phyloP scores from a whole-genome alignment of 35 echinoderm and acorn worm species.

The Acanthaster planci region DNA sequence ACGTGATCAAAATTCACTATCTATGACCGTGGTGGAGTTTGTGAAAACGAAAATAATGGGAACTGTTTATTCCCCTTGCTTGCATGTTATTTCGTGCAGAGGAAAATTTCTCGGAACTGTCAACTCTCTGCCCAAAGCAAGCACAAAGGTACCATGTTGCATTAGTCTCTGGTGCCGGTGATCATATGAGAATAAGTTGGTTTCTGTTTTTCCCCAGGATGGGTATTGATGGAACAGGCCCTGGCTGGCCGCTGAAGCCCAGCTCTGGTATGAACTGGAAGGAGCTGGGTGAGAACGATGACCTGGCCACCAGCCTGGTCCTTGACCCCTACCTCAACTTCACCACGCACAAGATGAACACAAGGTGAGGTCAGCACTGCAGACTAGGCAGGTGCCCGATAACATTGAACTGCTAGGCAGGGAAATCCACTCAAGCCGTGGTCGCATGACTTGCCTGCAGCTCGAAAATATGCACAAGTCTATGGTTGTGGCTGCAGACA shows the following conservation, averaged over 20 bases:
- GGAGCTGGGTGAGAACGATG: constrained; percentile 94
- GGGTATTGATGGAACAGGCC: constrained; percentile 6
- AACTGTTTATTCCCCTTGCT: no score
- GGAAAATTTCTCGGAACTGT: no score
- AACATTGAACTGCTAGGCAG: no score
- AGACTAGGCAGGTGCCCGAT: neutral
- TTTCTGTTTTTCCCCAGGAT: neutral
- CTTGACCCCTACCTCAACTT: constrained; percentile 84
- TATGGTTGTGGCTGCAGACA: no score
- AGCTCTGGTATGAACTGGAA: constrained; percentile 33
- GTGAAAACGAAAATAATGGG: no score
- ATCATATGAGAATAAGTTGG: no score
- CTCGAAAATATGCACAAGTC: neutral
- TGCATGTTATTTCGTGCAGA: no score
- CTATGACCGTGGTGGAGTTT: no score
- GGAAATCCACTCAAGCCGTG: neutral
- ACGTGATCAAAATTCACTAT: no score
- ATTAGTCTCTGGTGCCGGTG: no score
- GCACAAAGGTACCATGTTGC: no score
- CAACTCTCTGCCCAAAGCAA: no score
- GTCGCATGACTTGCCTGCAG: neutral
- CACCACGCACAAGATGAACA: constrained; percentile 98
- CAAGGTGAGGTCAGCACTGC: constrained; percentile 66
- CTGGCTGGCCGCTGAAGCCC: constrained; percentile 14
- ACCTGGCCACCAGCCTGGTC: constrained; percentile 87